Evolutionary conservation across 1,140 invertebrate genomes (phyloP).

Genomic region (Aleiodes sp.): DNA sequence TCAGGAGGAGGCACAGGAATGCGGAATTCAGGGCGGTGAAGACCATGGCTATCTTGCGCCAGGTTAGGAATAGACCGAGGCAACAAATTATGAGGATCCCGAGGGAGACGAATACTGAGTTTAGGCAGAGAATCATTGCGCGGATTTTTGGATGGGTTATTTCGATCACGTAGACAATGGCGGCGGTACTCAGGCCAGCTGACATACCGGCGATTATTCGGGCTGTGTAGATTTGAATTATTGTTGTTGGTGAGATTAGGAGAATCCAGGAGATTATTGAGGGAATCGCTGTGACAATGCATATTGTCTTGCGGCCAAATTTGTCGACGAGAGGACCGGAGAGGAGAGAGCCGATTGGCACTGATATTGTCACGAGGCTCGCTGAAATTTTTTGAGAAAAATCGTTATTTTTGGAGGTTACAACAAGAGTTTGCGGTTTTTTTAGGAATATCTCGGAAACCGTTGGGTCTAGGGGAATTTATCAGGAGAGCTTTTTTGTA

Average conservation of each 20-base stretch:
- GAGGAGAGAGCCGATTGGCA: constrained; percentile 67
- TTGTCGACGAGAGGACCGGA: constrained; percentile 72
- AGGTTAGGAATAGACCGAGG: constrained; percentile 61
- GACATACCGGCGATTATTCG: constrained; percentile 66
- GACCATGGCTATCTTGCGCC: constrained; percentile 62
- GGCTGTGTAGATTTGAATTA: constrained; percentile 63
- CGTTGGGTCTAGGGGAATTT: too few species aligned
- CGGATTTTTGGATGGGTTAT: constrained; percentile 66
- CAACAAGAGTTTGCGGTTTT: too few species aligned
- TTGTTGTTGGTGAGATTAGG: constrained; percentile 61
- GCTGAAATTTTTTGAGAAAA: too few species aligned
- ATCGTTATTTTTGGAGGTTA: too few species aligned
- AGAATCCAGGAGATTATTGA: constrained; percentile 70
- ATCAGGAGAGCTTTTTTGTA: too few species aligned
- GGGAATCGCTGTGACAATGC: constrained; percentile 68
- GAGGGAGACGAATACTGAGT: constrained; percentile 68
- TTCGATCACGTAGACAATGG: constrained; percentile 69
- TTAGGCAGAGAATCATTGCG: constrained; percentile 68
- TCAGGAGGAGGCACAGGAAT: constrained; percentile 54
- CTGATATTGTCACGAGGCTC: constrained; percentile 67
- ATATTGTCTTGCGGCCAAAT: constrained; percentile 70
- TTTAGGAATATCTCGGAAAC: too few species aligned
- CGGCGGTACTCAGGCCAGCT: constrained; percentile 66
- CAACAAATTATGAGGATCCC: constrained; percentile 69
- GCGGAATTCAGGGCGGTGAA: constrained; percentile 55